Evolutionary conservation across 2,797 vertebrate genomes (phyloP).

Genomic region (Propithecus deckenii): DNA sequence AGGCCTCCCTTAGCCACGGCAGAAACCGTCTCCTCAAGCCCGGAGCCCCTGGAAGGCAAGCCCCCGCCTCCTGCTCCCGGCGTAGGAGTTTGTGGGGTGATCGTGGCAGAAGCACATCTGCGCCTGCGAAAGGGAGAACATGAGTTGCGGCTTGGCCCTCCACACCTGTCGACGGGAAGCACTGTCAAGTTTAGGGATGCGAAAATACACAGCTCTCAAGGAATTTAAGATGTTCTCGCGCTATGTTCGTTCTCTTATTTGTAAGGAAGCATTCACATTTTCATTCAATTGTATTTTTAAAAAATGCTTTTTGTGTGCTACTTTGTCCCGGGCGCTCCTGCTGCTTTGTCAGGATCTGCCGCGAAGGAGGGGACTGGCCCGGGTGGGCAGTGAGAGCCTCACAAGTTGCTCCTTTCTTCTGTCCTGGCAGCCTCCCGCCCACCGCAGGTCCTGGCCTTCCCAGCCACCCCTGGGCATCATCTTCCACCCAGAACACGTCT

Average conservation of each 20-base stretch:
- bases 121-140: background rate
- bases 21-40: background rate
- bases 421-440: background rate
- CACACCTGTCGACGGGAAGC: background rate
- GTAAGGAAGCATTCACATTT: slow-evolving; percentile 23
- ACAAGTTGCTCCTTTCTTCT: rapidly evolving
- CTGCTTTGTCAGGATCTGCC: background rate
- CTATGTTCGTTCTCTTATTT: background rate
- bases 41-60: rapidly evolving
- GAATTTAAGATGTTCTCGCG: background rate
- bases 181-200: background rate
- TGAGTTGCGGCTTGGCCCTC: rapidly evolving
- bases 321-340: rapidly evolving
- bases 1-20: background rate
- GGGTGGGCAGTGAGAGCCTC: background rate
- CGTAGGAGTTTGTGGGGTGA: rapidly evolving
- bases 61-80: background rate
- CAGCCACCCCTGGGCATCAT: rapidly evolving
- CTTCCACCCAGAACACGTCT: rapidly evolving
- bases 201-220: slow-evolving; percentile 32
- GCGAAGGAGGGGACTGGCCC: background rate
- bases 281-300: background rate
- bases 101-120: rapidly evolving
- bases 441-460: background rate
- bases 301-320: rapidly evolving